Evolutionary conservation across 2,113 vertebrate genomes (phyloP).

Genomic region (Phalacrocorax aristotelis): DNA sequence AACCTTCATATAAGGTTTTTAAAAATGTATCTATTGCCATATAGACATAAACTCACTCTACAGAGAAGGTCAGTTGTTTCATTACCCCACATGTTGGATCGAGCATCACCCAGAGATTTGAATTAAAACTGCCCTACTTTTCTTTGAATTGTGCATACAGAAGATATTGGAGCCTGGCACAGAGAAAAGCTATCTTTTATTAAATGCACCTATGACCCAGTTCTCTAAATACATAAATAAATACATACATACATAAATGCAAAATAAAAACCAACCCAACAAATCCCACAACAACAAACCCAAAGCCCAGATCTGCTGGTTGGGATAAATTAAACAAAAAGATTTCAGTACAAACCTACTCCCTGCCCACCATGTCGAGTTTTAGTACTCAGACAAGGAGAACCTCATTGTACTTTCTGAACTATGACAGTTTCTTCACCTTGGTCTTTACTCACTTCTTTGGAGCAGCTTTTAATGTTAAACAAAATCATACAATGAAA

Average conservation of each 20-base stretch:
- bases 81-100: neutral
- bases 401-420: neutral
- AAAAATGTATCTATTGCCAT: neutral
- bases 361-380: rapidly evolving
- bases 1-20: neutral
- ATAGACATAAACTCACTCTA: neutral
- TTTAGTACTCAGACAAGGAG: neutral
- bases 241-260: no score
- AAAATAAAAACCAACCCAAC: no score
- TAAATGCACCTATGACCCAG: neutral
- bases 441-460: neutral
- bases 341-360: neutral
- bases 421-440: neutral
- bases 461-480: neutral
- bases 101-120: neutral
- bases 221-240: no score
- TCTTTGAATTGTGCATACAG: neutral
- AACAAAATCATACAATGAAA: neutral
- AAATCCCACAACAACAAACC: no score
- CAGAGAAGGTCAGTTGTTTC: neutral
- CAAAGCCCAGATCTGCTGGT: no score
- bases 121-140: neutral
- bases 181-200: neutral
- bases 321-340: no score
- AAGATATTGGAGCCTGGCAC: neutral